phyloP scores from a whole-genome alignment of 92 coral and sea anemone genomes.

The Chrysogorgia sp. region DNA sequence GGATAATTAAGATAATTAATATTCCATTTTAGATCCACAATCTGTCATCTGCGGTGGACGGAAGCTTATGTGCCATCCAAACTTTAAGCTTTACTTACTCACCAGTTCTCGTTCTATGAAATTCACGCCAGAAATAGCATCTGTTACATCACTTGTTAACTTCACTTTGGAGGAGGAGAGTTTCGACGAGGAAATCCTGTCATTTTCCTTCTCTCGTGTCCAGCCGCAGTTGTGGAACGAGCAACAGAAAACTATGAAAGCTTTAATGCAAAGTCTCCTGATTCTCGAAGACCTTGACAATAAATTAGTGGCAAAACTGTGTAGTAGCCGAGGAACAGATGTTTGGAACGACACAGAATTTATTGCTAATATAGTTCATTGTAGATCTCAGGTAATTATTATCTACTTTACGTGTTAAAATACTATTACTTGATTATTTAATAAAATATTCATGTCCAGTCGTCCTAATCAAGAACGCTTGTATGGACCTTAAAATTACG shows the following conservation, averaged over 20 bases:
- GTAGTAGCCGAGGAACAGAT: constrained; percentile 81
- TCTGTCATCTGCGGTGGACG: constrained; percentile 91
- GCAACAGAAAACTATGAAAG: constrained; percentile 73
- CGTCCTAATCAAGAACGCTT: no score
- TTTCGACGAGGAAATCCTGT: constrained; percentile 86
- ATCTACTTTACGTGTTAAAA: not conserved
- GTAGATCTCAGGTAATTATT: constrained; percentile 85
- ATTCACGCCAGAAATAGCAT: constrained; percentile 91
- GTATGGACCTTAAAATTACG: no score
- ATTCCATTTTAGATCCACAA: constrained; percentile 63
- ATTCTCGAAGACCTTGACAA: constrained; percentile 82
- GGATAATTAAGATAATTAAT: no score
- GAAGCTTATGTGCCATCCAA: constrained; percentile 90
- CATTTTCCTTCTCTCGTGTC: constrained; percentile 85
- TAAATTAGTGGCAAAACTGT: constrained; percentile 77
- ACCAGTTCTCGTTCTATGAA: constrained; percentile 81
- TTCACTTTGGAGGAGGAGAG: constrained; percentile 81
- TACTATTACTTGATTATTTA: no score
- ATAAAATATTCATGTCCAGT: no score
- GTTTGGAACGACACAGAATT: constrained; percentile 97
- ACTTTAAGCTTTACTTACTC: constrained; percentile 82
- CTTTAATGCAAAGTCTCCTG: constrained; percentile 78
- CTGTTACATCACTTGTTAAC: constrained; percentile 89
- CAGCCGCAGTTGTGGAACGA: constrained; percentile 86
- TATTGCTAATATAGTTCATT: constrained; percentile 88